Base-by-base conservation (phyloP, 2,797 vertebrate species). In the Anisognathus igniventris region DNA sequence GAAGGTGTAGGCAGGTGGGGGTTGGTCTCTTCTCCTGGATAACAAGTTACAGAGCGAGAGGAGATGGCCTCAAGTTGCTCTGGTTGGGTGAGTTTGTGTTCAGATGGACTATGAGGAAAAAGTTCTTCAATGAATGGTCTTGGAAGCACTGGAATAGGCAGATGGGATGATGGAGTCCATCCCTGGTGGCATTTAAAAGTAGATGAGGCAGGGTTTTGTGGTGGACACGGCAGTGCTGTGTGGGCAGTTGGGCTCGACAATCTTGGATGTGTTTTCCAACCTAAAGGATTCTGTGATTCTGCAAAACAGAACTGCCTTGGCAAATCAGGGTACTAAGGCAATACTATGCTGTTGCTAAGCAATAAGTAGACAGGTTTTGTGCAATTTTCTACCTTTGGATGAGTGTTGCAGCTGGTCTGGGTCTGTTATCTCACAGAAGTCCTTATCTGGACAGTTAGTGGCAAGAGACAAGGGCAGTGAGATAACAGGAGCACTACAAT, bases 291-390 rank as follows among this genome's bases (percentile, higher is more conserved):
- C 15, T 27, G 2, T 37, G 20, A 47, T 25, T 74, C 66, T 80
- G 16, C 58, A 48, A 64, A 68, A 84, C 15, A 66, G 71, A 90
- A 8, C 19, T 91, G 85, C 53, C 70, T 88, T 42, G 53, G 65
- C 54, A 83, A 66, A 80, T 70, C 75, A 75, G 62, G 83, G 31
- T 48, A 40, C 64, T 64, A 71, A 87, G 87, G 84, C 64, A 77
- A 42, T 67, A 10, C 61, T 54, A 6, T 65, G 87, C 82, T 90
- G 96, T 96, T 96, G 96, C 95, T 96, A 95, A 89, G 96, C 90
- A 85, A 86, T 96, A 89, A 86, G 78, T 73, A 61, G 72, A 12
- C 33, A 80, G 71, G 67, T 82, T 95, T 92, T 94, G 72, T 94
- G 75, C 56, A 83, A 65, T 86, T 95, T 94, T 80, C 54, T 86